phyloP scores from a whole-genome alignment of 2,113 vertebrate species.

The Podarcis cretensis region DNA sequence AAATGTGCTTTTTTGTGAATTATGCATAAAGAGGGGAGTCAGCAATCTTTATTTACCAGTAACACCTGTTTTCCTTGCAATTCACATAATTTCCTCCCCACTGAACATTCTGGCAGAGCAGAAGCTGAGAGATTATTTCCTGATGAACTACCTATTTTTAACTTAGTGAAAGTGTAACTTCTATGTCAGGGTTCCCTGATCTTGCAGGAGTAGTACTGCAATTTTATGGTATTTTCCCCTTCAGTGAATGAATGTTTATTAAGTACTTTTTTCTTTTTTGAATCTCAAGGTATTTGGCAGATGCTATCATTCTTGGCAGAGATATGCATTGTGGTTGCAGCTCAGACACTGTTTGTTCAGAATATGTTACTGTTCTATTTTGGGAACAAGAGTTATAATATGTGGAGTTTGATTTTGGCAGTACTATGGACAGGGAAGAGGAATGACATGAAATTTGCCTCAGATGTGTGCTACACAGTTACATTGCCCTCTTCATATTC shows the following conservation, averaged over 20 bases:
- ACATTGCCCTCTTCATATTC: background rate
- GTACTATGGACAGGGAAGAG: background rate
- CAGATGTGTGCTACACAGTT: background rate
- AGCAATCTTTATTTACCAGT: background rate
- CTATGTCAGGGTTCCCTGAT: constrained; percentile 12
- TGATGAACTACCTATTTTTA: constrained; percentile 51
- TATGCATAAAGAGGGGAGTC: background rate
- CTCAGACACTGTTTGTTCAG: background rate
- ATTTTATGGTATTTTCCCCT: background rate
- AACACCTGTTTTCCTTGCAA: accelerated
- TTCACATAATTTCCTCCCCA: background rate
- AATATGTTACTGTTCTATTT: background rate
- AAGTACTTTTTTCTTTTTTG: background rate
- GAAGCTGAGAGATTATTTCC: background rate
- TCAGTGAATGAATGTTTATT: background rate
- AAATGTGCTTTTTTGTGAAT: background rate
- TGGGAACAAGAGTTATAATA: background rate
- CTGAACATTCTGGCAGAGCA: accelerated
- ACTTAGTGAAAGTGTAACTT: constrained; percentile 67
- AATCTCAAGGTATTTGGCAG: background rate
- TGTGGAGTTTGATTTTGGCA: background rate
- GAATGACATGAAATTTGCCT: background rate
- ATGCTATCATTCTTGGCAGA: background rate
- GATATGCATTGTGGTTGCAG: background rate
- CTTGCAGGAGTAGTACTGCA: background rate